A percentile compares a stretch with the other conserved stretches of the same genome.
These are phyloP conservation scores for Microctonus brassicae DNA, from an alignment of 2,888 invertebrate species.

Conservation along the genomic window DNA sequence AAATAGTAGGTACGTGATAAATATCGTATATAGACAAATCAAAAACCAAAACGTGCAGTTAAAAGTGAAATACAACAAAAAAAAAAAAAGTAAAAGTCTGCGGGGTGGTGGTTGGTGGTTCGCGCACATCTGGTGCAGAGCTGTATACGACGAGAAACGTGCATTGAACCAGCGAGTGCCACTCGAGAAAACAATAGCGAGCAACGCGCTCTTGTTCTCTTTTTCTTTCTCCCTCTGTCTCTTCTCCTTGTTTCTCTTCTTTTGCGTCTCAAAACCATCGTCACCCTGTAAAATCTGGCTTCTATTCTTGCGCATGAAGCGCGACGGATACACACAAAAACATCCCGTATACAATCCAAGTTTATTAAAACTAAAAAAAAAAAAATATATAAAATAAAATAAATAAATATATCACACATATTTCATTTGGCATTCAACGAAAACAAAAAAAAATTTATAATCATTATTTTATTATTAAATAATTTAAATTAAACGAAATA, in stretches of 20 bases:
- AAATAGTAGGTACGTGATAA: no score
- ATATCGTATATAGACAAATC: background rate
- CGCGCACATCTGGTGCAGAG: slow-evolving; percentile 66
- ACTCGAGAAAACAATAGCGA: slow-evolving; percentile 69
- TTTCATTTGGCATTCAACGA: no score
- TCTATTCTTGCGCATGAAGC: slow-evolving; percentile 43
- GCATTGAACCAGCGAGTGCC: slow-evolving; percentile 69
- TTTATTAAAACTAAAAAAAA: background rate
- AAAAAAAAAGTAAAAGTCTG: slow-evolving; percentile 14
- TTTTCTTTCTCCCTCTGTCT: slow-evolving; percentile 49
- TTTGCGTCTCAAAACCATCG: slow-evolving; percentile 44
- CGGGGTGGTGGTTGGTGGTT: slow-evolving; percentile 43
- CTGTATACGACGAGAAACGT: slow-evolving; percentile 54
- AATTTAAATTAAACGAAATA: no score
- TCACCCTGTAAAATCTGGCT: slow-evolving; percentile 63
- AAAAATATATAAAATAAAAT: background rate
- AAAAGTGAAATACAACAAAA: background rate
- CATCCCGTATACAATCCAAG: background rate
- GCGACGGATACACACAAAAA: slow-evolving; percentile 1
- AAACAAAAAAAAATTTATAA: no score
- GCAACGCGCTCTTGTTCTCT: slow-evolving; percentile 53
- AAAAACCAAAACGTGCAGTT: background rate
- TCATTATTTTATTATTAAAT: no score
- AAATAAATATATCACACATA: background rate
- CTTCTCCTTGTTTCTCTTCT: slow-evolving; percentile 40